Evolutionary conservation across 2,888 invertebrate species (phyloP), one percentile per base, ranked within the genome.

Genomic region (Leucoma salicis): DNA sequence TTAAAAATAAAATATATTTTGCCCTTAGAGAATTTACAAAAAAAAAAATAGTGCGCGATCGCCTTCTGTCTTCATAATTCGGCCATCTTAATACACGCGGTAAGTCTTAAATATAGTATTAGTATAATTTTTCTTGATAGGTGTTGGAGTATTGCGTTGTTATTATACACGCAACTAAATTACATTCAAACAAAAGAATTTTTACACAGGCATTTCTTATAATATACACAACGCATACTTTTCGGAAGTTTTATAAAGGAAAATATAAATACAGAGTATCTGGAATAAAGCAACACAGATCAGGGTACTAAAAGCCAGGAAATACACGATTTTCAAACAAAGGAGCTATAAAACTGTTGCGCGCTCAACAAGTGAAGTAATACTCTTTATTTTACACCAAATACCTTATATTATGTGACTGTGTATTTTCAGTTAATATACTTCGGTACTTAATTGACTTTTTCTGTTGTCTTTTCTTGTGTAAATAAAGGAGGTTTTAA

Each of bases 361-460:
- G 71, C 72, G 55, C 46, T 82, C 82, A 82, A 82, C 82, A 82
- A 82, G 82, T 82, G 66, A 67, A 48, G 66, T 1, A 47, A 51
- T 33, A 45, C 42, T 55, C n/a, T 41, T 50, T 33, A 29, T 33
- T 39, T n/a, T n/a, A n/a, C n/a, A n/a, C 39, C 31, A 35, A 37
- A 35, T 36, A 36, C 18, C 16, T 34, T 18, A 15, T 27, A 39
- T 40, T n/a, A 21, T 21, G 4, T 21, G n/a, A n/a, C n/a, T n/a
- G n/a, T n/a, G 7, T 29, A 13, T 10, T 14, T 29, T 29, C 14
- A 13, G 27, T 10, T n/a, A 10, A n/a, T 10, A 31, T 10, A 31
- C n/a, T 5, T n/a, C 36, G 42, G 5, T 25, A 11, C 31, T 35
- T 47, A 28, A 37, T 18, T 27, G 24, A 21, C 14, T 11, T 35